Evolutionary conservation across 2,113 vertebrate species (phyloP), one percentile per base, ranked within the genome.

Genomic region (Solea solea): DNA sequence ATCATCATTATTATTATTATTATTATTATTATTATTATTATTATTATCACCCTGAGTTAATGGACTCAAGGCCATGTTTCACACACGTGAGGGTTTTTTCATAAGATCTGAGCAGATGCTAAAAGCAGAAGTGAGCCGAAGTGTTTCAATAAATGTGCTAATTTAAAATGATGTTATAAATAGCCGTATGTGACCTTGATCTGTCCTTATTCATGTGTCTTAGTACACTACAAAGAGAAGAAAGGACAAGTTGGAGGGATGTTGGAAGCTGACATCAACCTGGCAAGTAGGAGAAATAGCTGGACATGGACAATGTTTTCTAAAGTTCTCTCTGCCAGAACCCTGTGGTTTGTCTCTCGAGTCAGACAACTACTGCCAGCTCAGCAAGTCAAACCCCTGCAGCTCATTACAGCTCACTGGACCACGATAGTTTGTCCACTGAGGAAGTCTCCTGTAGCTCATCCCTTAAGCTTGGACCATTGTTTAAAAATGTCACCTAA

Each of bases 301-400:
- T 48, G 27, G 54, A 64, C 21, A 25, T 40, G 7, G 16, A 76
- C 58, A 9, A 50, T 42, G 65, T 16, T 70, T 74, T 79, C 15
- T 52, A 41, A 72, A 60, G 39, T 45, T 27, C 6, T 69, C 70
- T 59, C 70, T 80, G 73, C 63, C 64, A 55, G 42, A 60, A 21
- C 39, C 62, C 58, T 49, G 73, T 8, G 55, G 69, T 83, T 84
- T 84, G 76, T 86, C 68, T 69, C 80, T 71, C 27, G 78, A 70
- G 53, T 44, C 66, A 60, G 66, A 76, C 69, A 66, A 79, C 61
- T 56, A 8, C 27, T 78, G 81, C 87, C 40, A 28, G 44, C 78
- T 84, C 81, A 86, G 83, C 79, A 84, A 63, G 53, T 80, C 65
- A 45, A 73, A 51, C 27, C 68, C 61, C 55, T 51, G 34, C 65